Evolutionary conservation across 2,797 vertebrate species (phyloP).

Genomic region (Pristis pectinata): DNA sequence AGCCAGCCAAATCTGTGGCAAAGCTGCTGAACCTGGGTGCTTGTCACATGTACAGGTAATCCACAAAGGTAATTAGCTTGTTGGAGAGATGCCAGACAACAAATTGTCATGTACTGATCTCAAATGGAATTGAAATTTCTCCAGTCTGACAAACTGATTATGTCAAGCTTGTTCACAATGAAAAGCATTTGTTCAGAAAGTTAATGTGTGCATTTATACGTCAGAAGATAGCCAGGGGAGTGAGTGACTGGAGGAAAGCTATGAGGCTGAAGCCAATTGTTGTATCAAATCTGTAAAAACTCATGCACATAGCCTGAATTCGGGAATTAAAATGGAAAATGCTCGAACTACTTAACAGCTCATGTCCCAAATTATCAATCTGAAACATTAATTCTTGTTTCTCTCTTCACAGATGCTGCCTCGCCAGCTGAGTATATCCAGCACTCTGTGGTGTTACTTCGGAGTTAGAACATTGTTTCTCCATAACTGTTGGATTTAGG

Average conservation of each 20-base stretch:
- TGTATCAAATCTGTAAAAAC: not conserved
- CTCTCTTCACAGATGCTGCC: too few relatives aligned
- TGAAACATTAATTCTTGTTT: too few relatives aligned
- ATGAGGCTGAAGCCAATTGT: not conserved
- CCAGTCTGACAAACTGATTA: not conserved
- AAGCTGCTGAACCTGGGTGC: not conserved
- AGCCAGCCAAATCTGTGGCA: not conserved
- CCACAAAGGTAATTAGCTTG: not conserved
- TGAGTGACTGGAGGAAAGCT: not conserved
- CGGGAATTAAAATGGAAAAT: not conserved
- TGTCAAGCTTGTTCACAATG: not conserved
- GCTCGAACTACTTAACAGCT: too few relatives aligned
- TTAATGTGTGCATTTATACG: not conserved
- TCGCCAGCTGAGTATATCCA: too few relatives aligned
- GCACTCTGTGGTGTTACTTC: too few relatives aligned
- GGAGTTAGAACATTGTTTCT: not conserved
- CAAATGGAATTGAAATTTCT: not conserved
- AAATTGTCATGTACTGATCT: not conserved
- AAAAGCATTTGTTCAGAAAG: not conserved
- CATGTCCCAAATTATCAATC: too few relatives aligned
- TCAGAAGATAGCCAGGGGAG: not conserved
- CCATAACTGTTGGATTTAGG: not conserved
- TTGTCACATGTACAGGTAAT: not conserved
- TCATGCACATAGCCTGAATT: not conserved
- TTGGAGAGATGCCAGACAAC: not conserved